Percentiles rank a stretch among this genome's conserved stretches.
These are phyloP conservation scores for Scytalopus superciliaris DNA, from an alignment of 2,113 vertebrate genomes.

Conservation along the genomic window DNA sequence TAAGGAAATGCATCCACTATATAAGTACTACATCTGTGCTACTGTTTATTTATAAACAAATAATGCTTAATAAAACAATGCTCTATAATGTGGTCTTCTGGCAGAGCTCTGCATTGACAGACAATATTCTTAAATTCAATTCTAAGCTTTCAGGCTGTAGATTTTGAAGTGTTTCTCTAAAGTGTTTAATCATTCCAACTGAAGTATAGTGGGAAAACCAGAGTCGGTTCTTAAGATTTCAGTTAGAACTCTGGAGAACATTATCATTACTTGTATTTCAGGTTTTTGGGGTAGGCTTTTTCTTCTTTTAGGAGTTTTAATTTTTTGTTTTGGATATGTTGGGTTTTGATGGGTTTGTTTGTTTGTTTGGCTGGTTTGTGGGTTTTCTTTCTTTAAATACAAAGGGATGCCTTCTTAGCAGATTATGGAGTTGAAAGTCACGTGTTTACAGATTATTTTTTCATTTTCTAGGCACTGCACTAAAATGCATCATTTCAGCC, in stretches of 20 bases:
- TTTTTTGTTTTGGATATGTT: background rate
- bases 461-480: background rate
- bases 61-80: slow-evolving; percentile 47
- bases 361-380: background rate
- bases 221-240: background rate
- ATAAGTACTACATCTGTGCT: slow-evolving; percentile 70
- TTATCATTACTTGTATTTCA: background rate
- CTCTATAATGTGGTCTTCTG: background rate
- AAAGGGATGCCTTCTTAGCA: background rate
- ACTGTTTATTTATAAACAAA: slow-evolving; percentile 61
- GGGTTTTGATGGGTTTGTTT: background rate
- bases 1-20: slow-evolving; percentile 67
- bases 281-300: background rate
- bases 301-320: too few species aligned
- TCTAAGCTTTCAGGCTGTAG: background rate
- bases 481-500: background rate
- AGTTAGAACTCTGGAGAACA: background rate
- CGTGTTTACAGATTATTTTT: background rate
- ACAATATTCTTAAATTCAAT: background rate
- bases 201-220: background rate
- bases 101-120: slow-evolving; percentile 2
- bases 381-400: background rate
- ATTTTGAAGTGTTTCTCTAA: background rate
- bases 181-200: background rate
- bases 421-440: background rate